Evolutionary conservation across 2,113 vertebrate species (phyloP), one percentile per base, ranked within the genome.

Genomic region (Brienomyrus longianalis): DNA sequence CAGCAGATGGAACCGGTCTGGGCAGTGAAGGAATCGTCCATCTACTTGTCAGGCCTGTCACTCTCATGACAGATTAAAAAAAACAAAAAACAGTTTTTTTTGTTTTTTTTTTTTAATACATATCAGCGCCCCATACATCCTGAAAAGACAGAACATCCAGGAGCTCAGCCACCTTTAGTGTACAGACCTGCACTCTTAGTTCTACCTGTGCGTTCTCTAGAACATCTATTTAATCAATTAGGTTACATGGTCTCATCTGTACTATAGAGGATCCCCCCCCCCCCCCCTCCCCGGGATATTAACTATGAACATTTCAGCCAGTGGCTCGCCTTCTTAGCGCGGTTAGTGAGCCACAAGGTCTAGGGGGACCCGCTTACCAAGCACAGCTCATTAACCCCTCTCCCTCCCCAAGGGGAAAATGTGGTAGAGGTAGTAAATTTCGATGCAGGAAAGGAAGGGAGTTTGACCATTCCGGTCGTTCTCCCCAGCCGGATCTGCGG

Each of bases 371-470:
- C 21, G 13, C 45, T 51, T 86, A 27, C n/a, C 10, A 31, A 47
- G 10, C 23, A 86, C 83, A 86, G 83, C 45, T 86, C 83, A 86
- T 86, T 86, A 86, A 80, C 83, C 48, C 83, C 10, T 51, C 47
- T 27, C 83, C 21, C 83, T 6, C 47, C 23, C 83, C 47, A 47
- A 51, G 21, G 47, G 83, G 43, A 23, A 85, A 13, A 23, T n/a
- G 83, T 23, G 48, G 47, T 13, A 48, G 48, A 31, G 47, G 23
- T 11, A 51, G 83, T 86, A 86, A 51, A 51, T 51, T 27, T 51
- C n/a, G 9, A 50, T 51, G 45, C 13, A 51, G 83, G 10, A n/a
- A 86, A 51, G 83, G 47, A 27, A 31, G 45, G 31, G 74, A 39
- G 17, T 17, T 43, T 19, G 35, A 80, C 74, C 35, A 1, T 35